Base-by-base conservation (phyloP, 2,113 vertebrate species). In the Esox niger region DNA sequence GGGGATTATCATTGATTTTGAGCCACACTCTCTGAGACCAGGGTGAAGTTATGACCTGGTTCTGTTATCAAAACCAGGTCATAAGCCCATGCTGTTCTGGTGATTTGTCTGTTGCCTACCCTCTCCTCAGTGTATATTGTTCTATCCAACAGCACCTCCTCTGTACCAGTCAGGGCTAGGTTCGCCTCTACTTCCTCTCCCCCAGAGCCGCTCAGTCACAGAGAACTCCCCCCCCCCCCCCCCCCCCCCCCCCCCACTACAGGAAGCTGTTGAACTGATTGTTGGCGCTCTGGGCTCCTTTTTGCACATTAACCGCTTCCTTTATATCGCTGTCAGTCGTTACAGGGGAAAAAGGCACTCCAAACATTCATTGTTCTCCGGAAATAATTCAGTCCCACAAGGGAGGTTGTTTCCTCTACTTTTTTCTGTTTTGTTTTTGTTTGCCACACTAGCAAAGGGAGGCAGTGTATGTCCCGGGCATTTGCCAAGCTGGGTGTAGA, bases 221-320 rank as follows among this genome's bases (percentile, higher is more conserved):
- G 30, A 43, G 64, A 62, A 59, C 35, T 49, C 49, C 69, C 64
- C 25, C 13, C 35, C 35, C 27, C 32, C 61, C 32, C 23, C 35
- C 26, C 32, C 23, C 35, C 26, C 59, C 5, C 26, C 1, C 17
- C 1, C 8, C 60, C 49, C 62, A 27, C 68, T 69, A 61, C 68
- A 82, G 83, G 83, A 85, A 85, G 80, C 64, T 77, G 69, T 85
- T 81, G 67, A 47, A 38, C 21, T 70, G 76, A 80, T 84, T 80
- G 75, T 66, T 70, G 68, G 52, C 62, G 43, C 69, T 70, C 67
- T 66, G 66, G 64, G 68, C 79, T 77, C 76, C 78, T 60, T 77
- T 69, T 69, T 60, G 54, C 76, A 75, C 80, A 75, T 80, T 77
- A 74, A 79, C 71, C 35, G 52, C 67, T 85, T 85, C 83, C 83